These are phyloP conservation scores for Periparus ater DNA, from an alignment of 2,797 vertebrate genomes.

Conservation along the genomic window DNA sequence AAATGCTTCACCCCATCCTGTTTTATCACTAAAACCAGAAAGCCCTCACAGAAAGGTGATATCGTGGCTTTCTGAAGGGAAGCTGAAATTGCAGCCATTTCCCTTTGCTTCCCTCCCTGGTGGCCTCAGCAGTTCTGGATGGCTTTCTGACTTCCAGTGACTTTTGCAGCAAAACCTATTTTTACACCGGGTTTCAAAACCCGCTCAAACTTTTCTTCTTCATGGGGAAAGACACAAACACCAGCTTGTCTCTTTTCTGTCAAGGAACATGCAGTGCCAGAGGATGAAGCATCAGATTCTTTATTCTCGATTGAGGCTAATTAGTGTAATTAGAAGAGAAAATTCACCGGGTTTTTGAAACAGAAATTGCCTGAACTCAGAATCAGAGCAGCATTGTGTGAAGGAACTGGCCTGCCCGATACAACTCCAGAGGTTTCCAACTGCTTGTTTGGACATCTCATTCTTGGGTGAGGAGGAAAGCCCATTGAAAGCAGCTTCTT, in stretches of 20 bases:
- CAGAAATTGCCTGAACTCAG: neutral
- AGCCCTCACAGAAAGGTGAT: neutral
- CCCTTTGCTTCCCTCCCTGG: neutral
- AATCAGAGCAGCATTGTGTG: neutral
- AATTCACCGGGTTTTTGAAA: neutral
- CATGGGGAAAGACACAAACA: neutral
- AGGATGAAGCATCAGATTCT: neutral
- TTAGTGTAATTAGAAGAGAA: neutral
- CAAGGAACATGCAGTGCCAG: neutral
- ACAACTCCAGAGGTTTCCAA: neutral
- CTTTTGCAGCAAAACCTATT: neutral
- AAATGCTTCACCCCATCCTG: neutral
- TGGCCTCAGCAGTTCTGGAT: neutral
- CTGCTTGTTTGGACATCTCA: neutral
- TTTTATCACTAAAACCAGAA: neutral
- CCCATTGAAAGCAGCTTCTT: neutral
- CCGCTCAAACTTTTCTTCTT: neutral
- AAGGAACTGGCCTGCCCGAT: neutral
- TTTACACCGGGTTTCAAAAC: neutral
- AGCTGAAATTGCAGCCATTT: neutral
- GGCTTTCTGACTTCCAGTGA: neutral
- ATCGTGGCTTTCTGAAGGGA: neutral
- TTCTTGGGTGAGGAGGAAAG: neutral
- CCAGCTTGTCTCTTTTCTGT: neutral
- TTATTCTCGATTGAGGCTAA: neutral